phyloP scores from a whole-genome alignment of 2,113 vertebrate genomes.

The Myiozetetes cayanensis region DNA sequence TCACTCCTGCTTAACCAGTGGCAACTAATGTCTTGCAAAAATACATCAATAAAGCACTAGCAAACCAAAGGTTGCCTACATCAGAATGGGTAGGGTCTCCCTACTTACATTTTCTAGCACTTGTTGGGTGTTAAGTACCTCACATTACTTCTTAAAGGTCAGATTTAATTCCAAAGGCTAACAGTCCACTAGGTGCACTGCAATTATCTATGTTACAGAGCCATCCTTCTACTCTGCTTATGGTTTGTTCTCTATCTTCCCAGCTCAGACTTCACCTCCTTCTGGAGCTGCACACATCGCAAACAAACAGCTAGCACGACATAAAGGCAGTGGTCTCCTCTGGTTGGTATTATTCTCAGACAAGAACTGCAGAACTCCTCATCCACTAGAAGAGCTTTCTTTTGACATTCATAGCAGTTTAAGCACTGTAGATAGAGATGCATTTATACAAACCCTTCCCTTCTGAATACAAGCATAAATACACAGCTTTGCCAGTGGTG shows the following conservation, averaged over 20 bases:
- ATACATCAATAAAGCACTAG: not conserved
- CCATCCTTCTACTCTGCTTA: not conserved
- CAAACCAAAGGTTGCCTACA: not conserved
- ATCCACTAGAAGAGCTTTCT: not conserved
- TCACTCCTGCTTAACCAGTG: not conserved
- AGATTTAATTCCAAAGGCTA: not conserved
- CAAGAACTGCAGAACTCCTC: not conserved
- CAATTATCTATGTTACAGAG: not conserved
- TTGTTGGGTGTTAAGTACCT: not conserved
- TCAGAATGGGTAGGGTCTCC: not conserved
- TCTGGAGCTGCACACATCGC: not conserved
- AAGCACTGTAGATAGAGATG: not conserved
- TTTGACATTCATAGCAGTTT: not conserved
- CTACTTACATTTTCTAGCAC: rapidly evolving
- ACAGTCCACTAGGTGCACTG: not conserved
- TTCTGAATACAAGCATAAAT: not conserved
- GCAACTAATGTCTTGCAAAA: not conserved
- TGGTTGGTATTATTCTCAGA: not conserved
- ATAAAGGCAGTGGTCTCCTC: not conserved
- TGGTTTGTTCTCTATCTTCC: not conserved
- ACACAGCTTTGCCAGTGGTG: not conserved
- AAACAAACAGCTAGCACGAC: not conserved
- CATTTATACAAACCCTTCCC: not conserved
- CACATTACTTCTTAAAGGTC: not conserved
- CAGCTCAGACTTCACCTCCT: not conserved